Evolutionary conservation across 2,797 vertebrate genomes (phyloP).

Genomic region (Phrynocephalus forsythii): DNA sequence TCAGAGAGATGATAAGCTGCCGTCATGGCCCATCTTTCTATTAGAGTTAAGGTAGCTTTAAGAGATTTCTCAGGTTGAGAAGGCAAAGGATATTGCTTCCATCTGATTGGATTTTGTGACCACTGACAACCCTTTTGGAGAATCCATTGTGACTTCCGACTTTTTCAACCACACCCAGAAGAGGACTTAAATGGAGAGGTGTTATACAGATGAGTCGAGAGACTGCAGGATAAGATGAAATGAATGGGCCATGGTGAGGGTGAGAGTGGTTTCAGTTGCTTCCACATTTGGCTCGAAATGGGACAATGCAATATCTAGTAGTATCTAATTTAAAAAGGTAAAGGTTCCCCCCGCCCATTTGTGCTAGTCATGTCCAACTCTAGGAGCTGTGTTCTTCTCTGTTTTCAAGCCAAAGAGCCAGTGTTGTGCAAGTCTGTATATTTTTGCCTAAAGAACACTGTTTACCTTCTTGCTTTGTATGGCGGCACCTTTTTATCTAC

Average conservation of each 20-base stretch:
- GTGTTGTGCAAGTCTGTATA: too few species aligned
- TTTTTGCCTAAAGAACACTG: too few species aligned
- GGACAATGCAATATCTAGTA: too few species aligned
- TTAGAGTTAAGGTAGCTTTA: conserved; percentile 31
- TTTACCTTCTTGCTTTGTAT: too few species aligned
- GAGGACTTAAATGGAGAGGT: not conserved
- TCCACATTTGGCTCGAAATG: too few species aligned
- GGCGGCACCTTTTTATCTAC: too few species aligned
- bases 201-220: not conserved
- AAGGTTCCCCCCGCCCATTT: too few species aligned
- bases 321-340: not conserved
- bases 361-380: too few species aligned
- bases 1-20: conserved; percentile 39
- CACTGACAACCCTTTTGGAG: not conserved
- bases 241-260: not conserved
- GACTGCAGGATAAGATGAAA: conserved; percentile 13
- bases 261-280: not conserved
- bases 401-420: too few species aligned
- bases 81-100: not conserved
- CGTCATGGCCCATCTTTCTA: conserved; percentile 41
- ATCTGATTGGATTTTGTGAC: not conserved
- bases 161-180: accelerated
- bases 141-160: conserved; percentile 20
- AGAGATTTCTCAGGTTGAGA: conserved; percentile 17
- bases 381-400: too few species aligned